Base-by-base conservation (phyloP, 2,888 invertebrate genomes). In the Hemithea aestivaria region DNA sequence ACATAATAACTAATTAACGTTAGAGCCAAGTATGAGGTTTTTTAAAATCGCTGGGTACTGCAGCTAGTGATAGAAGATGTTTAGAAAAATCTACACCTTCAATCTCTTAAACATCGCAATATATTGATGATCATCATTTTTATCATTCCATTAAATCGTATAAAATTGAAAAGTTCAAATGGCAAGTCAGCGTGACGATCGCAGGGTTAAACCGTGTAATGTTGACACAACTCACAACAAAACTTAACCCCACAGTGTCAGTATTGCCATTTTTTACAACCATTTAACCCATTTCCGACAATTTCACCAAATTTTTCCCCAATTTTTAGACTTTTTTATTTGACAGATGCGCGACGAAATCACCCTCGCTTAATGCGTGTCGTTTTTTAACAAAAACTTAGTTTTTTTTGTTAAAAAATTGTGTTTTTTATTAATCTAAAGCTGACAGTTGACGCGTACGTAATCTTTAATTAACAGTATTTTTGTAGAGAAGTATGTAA, bases 371-470 rank as follows among this genome's bases (percentile, higher is more conserved):
- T 79, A 85, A 84, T 80, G 83, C 77, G 58, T 77, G 82, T 83
- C 79, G 72, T 69, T 73, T 60, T 75, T 74, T 61, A 56, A 54
- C 56, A 62, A 76, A 78, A 79, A 57, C 44, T 49, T 37, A 60
- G 47, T 50, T 66, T 73, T 80, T 73, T 68, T 66, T 54, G 42
- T 47, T 35, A 45, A 53, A 63, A 62, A 49, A 51, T 20, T 47
- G 30, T 48, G 40, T 48, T 77, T 74, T 70, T 66, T 66, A 56
- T 67, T 65, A 74, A 72, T 78, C 73, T 66, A 83, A 84, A 87
- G 82, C 83, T 65, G 85, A 84, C 85, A 84, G 81, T 84, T 87
- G 85, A 87, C 85, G 85, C 85, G 83, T 58, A 85, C 62, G 78
- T 85, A 87, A 87, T 87, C 84, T 82, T 82, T 80, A 85, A 87